Evolutionary conservation across 1,140 invertebrate species (phyloP).

Genomic region (Parasteatoda tepidariorum): DNA sequence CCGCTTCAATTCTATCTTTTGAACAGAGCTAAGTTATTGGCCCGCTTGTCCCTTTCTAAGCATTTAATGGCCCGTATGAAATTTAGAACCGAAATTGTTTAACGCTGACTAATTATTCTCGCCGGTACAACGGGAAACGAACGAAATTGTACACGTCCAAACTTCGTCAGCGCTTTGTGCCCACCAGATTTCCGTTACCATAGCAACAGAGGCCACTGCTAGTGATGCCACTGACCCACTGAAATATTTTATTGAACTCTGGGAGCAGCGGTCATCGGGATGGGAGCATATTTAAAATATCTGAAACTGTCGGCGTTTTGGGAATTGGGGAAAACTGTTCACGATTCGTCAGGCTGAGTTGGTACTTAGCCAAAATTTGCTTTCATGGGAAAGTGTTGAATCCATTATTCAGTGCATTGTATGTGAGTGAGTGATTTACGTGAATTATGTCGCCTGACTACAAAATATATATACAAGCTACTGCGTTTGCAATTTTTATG

Average conservation of each 20-base stretch:
- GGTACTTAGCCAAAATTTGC: too few species aligned
- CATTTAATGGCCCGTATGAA: conserved; percentile 35
- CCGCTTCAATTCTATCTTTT: too few species aligned
- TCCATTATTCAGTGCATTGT: too few species aligned
- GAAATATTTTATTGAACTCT: neutral
- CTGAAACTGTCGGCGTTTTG: neutral
- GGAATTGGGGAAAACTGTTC: neutral
- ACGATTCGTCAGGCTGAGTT: too few species aligned
- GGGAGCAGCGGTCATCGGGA: neutral
- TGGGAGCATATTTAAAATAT: neutral
- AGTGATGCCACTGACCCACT: neutral
- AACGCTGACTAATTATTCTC: conserved; percentile 49
- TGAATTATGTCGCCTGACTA: too few species aligned
- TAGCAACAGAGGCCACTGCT: neutral
- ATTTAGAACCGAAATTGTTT: conserved; percentile 31
- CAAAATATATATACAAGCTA: too few species aligned
- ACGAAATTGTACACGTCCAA: neutral
- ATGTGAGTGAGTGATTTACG: too few species aligned
- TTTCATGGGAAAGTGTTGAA: too few species aligned
- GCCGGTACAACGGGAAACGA: neutral
- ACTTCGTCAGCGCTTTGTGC: conserved; percentile 28
- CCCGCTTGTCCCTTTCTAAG: neutral
- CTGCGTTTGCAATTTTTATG: too few species aligned
- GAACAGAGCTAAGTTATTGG: too few species aligned
- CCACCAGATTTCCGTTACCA: neutral